phyloP scores from a whole-genome alignment of 2,888 invertebrate genomes.

The Abscondita cerata region DNA sequence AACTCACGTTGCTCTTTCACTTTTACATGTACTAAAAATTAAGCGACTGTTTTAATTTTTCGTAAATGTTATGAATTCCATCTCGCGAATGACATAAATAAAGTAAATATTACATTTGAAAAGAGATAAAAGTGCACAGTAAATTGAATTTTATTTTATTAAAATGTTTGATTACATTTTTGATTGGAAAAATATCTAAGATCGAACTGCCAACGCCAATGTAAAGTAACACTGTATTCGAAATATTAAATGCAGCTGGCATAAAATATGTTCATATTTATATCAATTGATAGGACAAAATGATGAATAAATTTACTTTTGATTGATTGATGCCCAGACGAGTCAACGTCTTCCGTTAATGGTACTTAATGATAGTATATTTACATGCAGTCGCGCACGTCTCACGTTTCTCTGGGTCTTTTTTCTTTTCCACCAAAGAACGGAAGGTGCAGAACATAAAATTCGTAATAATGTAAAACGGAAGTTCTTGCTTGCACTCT shows the following conservation, averaged over 20 bases:
- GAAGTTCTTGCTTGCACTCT: constrained; percentile 10
- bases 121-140: too few species aligned
- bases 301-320: constrained; percentile 17
- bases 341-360: constrained; percentile 19
- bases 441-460: constrained; percentile 21
- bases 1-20: too few species aligned
- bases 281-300: constrained; percentile 22
- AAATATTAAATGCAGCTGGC: constrained; percentile 19
- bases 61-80: too few species aligned
- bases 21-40: too few species aligned
- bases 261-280: constrained; percentile 10
- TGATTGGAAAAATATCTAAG: not conserved
- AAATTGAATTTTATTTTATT: too few species aligned
- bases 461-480: constrained; percentile 20
- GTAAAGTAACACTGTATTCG: not conserved
- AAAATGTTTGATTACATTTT: too few species aligned
- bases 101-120: too few species aligned
- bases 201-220: constrained; percentile 9
- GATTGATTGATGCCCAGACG: constrained; percentile 27
- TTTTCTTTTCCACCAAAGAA: not conserved
- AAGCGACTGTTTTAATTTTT: too few species aligned
- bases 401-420: not conserved
- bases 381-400: not conserved
- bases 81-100: too few species aligned
- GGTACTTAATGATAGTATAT: constrained; percentile 14